Conservation (phyloP, 2,113 vertebrate genomes). For the Scophthalmus maximus region DNA sequence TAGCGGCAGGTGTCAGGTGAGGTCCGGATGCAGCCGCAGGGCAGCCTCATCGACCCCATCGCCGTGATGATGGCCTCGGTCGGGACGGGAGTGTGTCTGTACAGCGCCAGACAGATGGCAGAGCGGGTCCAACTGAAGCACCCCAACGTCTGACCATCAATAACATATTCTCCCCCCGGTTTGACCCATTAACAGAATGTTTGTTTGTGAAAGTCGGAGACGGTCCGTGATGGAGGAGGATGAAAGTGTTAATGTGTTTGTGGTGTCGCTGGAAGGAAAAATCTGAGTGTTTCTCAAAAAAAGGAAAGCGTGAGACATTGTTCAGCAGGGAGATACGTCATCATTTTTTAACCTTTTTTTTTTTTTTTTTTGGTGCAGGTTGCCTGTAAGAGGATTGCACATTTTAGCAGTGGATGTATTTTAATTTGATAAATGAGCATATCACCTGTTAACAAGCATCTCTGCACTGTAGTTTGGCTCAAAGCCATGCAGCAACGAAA, state of each 20-base stretch:
- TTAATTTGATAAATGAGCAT: background rate
- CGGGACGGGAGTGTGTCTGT: conserved; percentile 73
- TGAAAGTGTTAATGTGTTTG: background rate
- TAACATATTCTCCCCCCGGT: background rate
- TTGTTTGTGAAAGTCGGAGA: conserved; percentile 40
- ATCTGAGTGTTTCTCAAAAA: conserved; percentile 15
- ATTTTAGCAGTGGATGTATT: background rate
- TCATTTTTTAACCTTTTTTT: no score
- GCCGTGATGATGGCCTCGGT: conserved; percentile 73
- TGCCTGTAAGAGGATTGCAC: background rate
- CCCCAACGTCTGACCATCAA: background rate
- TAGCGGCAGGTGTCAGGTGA: conserved; percentile 80
- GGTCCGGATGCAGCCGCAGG: conserved; percentile 67
- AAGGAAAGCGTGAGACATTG: conserved; percentile 27
- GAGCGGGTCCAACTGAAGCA: conserved; percentile 47
- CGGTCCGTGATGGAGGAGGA: conserved; percentile 14
- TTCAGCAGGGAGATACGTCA: conserved; percentile 9
- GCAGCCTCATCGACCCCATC: conserved; percentile 67
- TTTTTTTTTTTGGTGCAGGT: background rate
- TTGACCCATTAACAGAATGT: background rate
- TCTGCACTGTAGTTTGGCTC: background rate
- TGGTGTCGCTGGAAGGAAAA: conserved; percentile 30
- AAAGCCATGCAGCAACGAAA: background rate
- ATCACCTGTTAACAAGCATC: background rate
- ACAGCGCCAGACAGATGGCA: conserved; percentile 75